phyloP scores from a whole-genome alignment of 2,888 invertebrate species.

The Zygothrica quintamaculata region DNA sequence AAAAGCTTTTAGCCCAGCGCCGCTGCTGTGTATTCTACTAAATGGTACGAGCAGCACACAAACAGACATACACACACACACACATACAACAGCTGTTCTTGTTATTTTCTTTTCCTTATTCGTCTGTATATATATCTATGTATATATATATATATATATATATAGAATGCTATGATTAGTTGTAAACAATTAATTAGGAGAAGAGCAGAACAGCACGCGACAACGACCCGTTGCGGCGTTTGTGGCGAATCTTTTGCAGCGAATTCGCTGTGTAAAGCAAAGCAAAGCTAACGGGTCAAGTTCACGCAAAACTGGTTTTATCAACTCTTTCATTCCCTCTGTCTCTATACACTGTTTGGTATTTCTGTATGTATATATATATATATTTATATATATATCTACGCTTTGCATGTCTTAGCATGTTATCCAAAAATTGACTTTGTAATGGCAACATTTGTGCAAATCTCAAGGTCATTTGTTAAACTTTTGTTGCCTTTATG shows the following conservation, averaged over 20 bases:
- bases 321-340: conserved; percentile 8
- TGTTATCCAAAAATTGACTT: conserved; percentile 25
- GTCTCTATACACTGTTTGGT: too few species aligned
- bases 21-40: too few species aligned
- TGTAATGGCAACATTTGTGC: conserved; percentile 33
- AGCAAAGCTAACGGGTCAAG: conserved; percentile 51
- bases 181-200: conserved; percentile 58
- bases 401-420: not conserved
- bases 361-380: too few species aligned
- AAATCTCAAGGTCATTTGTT: conserved; percentile 47
- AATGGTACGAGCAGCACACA: not conserved
- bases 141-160: too few species aligned
- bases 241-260: conserved; percentile 14
- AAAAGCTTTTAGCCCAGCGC: conserved; percentile 40
- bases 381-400: too few species aligned
- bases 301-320: conserved; percentile 62
- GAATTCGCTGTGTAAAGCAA: not conserved
- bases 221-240: not conserved
- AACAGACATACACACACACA: too few species aligned
- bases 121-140: too few species aligned
- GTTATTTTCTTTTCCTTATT: not conserved
- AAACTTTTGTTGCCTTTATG: conserved; percentile 39
- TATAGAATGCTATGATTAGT: conserved; percentile 66
- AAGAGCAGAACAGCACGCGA: conserved; percentile 40
- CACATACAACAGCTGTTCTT: conserved; percentile 45